A percentile compares a stretch with the other conserved stretches of the same genome.
Evolutionary conservation across 2,888 invertebrate genomes (phyloP).

Genomic region (Neoscelio sp.): DNA sequence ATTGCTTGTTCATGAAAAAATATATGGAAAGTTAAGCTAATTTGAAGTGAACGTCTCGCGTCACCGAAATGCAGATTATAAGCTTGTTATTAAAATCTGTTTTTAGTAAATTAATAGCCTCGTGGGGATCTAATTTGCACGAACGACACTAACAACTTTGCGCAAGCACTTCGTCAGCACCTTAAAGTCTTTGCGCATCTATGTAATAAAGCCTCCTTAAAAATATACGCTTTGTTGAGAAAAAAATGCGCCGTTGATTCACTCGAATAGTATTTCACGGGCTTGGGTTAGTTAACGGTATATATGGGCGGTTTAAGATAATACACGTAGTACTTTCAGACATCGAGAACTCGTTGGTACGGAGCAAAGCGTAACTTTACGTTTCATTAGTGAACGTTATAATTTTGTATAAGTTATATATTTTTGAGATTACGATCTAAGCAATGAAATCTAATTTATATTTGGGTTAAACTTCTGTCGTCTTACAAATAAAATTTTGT

Average conservation of each 20-base stretch:
- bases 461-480: too few relatives aligned
- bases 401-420: too few relatives aligned
- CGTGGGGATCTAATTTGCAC: conserved; percentile 3
- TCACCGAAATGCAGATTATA: not conserved
- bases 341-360: too few relatives aligned
- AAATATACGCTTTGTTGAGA: conserved; percentile 14
- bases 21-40: not conserved
- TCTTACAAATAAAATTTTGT: too few relatives aligned
- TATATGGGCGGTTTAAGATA: conserved; percentile 53
- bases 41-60: not conserved
- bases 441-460: too few relatives aligned
- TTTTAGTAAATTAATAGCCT: conserved; percentile 7
- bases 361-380: too few relatives aligned
- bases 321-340: conserved; percentile 26
- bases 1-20: conserved; percentile 8
- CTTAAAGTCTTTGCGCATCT: conserved; percentile 6
- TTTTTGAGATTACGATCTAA: too few relatives aligned
- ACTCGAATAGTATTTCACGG: conserved; percentile 46
- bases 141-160: not conserved
- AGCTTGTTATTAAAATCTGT: conserved; percentile 11
- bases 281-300: conserved; percentile 54
- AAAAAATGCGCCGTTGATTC: conserved; percentile 34
- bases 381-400: too few relatives aligned
- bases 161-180: not conserved
- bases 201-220: conserved; percentile 33